A percentile compares a stretch with the other conserved stretches of the same genome.
These are phyloP conservation scores for Melinopterus prodromus DNA, from an alignment of 2,888 invertebrate species.

Conservation along the genomic window DNA sequence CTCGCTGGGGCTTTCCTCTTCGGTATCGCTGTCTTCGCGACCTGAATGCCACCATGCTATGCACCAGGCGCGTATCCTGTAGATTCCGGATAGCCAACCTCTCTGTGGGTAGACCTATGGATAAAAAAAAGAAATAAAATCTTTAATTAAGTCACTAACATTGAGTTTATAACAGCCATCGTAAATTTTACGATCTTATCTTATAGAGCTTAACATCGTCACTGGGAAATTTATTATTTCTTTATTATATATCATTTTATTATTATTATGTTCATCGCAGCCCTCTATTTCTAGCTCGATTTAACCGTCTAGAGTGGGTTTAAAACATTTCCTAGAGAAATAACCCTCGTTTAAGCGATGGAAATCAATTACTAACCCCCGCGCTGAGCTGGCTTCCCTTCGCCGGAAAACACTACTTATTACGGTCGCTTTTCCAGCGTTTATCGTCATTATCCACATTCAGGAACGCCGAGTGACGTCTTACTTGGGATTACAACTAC, in stretches of 20 bases:
- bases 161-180: no score
- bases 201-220: no score
- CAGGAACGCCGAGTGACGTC: neutral
- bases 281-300: neutral
- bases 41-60: conserved; percentile 93
- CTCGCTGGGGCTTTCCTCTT: conserved; percentile 79
- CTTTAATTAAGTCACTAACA: neutral
- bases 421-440: neutral
- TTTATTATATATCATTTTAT: no score
- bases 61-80: conserved; percentile 76
- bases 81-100: conserved; percentile 54
- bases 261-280: no score
- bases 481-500: neutral
- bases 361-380: neutral
- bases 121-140: conserved; percentile 18
- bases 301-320: neutral
- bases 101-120: conserved; percentile 50
- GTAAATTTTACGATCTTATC: no score
- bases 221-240: no score
- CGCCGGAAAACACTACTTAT: neutral
- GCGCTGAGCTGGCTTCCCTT: neutral
- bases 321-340: neutral
- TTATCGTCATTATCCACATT: neutral
- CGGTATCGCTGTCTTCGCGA: conserved; percentile 81
- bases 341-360: neutral